Evolutionary conservation across 2,888 invertebrate genomes (phyloP).

Genomic region (Melieria omissa): DNA sequence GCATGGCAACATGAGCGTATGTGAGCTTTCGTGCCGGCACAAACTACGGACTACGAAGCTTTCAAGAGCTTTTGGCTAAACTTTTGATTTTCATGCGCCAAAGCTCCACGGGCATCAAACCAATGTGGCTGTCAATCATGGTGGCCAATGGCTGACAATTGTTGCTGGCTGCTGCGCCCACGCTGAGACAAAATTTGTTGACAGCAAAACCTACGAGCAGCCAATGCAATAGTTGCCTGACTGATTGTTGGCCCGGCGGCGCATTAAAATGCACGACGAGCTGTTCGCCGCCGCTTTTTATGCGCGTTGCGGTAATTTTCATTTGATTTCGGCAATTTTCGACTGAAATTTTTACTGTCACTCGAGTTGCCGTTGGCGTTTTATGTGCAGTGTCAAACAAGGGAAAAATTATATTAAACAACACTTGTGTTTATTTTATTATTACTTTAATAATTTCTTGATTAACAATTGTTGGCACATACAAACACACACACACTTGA

Average conservation of each 20-base stretch:
- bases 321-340: slow-evolving; percentile 19
- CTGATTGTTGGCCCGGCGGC: neutral
- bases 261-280: slow-evolving; percentile 26
- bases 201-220: neutral
- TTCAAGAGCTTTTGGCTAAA: too few species aligned
- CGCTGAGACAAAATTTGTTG: too few species aligned
- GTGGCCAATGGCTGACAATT: too few species aligned
- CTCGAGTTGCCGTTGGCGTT: neutral
- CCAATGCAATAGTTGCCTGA: slow-evolving; percentile 8
- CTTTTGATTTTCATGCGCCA: too few species aligned
- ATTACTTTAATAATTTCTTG: slow-evolving; percentile 26
- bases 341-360: neutral
- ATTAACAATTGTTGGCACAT: slow-evolving; percentile 28
- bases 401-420: neutral
- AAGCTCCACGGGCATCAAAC: too few species aligned
- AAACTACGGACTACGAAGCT: too few species aligned
- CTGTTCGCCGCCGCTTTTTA: neutral
- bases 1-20: too few species aligned
- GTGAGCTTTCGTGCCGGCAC: too few species aligned
- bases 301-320: neutral
- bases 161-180: too few species aligned
- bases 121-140: too few species aligned
- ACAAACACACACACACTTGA: neutral
- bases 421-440: slow-evolving; percentile 16
- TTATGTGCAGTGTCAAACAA: neutral